phyloP scores from a whole-genome alignment of 1,140 invertebrate genomes.

The Drosophila prosaltans region DNA sequence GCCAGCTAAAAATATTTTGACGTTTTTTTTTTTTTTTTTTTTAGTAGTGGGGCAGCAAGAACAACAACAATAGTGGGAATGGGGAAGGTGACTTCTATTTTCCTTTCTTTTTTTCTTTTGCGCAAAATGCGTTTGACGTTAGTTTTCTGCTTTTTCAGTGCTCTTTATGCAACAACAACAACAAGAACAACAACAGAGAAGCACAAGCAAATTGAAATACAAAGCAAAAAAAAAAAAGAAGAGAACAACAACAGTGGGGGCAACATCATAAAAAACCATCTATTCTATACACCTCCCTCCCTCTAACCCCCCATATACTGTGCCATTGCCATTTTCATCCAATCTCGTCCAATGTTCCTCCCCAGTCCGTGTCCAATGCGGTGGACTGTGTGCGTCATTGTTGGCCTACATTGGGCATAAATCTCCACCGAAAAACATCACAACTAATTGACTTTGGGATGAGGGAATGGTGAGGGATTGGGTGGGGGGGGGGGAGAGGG shows the following conservation, averaged over 20 bases:
- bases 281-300: not conserved
- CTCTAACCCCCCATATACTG: not conserved
- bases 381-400: slow-evolving; percentile 72
- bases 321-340: slow-evolving; percentile 30
- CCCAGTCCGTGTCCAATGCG: slow-evolving; percentile 48
- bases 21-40: slow-evolving; percentile 50
- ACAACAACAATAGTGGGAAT: not conserved
- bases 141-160: slow-evolving; percentile 18
- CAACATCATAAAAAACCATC: slow-evolving; percentile 58
- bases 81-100: slow-evolving; percentile 26
- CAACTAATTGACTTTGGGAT: slow-evolving; percentile 72
- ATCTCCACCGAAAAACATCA: slow-evolving; percentile 65
- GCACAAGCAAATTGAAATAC: slow-evolving; percentile 15
- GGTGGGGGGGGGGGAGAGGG: not conserved
- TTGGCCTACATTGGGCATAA: slow-evolving; percentile 63
- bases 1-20: slow-evolving; percentile 77
- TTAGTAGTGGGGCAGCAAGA: not conserved
- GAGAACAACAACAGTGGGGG: slow-evolving; percentile 28
- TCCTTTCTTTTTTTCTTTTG: slow-evolving; percentile 18
- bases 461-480: not conserved
- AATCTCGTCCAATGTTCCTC: slow-evolving; percentile 5
- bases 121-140: slow-evolving; percentile 53
- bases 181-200: slow-evolving; percentile 21
- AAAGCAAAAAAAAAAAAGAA: slow-evolving; percentile 25
- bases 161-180: slow-evolving; percentile 39